Evolutionary conservation across 2,113 vertebrate species (phyloP), one percentile per base, ranked within the genome.

Genomic region (Crotophaga sulcirostris): DNA sequence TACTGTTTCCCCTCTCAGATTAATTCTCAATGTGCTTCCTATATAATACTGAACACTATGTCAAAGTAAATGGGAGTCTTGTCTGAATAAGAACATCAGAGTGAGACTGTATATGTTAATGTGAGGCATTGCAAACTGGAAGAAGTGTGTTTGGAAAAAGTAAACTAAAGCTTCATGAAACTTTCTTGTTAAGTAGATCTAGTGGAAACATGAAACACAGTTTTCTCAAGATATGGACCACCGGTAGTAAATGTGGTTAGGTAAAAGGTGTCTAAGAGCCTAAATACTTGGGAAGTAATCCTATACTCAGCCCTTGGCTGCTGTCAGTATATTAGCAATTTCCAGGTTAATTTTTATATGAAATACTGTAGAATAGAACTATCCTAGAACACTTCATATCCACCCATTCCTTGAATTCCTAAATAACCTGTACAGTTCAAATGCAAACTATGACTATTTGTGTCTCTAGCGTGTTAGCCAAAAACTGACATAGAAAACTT

Each of bases 91-190:
- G 29, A 72, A 17, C 25, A 66, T 36, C 51, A 87, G 42, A 81
- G 17, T 86, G 62, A 66, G 8, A 24, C 47, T 15, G 6, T 62
- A 2, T 16, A n/a, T 0, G 0, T 62, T 54, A 45, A 62, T 52
- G 20, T 17, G 21, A 62, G 20, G 29, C 24, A 21, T 31, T 64
- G n/a, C 13, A 67, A 55, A 84, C 47, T 77, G 51, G 13, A 74
- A 51, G 10, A 36, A 45, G 7, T 42, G 13, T 36, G 8, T 64
- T 70, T 62, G 34, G 19, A 51, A 83, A 60, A 66, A 36, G 8
- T 34, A 45, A 68, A 52, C 24, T 20, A 66, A 78, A 63, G 20
- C 34, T 56, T 59, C 20, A 5, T 14, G 12, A 72, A 67, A 42
- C 34, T 70, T 87, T 70, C 20, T 58, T 58, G 5, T 42, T 51